Percentiles rank a stretch among this genome's conserved stretches.
Evolutionary conservation across 2,113 vertebrate genomes (phyloP).

Genomic region (Callipepla californica): DNA sequence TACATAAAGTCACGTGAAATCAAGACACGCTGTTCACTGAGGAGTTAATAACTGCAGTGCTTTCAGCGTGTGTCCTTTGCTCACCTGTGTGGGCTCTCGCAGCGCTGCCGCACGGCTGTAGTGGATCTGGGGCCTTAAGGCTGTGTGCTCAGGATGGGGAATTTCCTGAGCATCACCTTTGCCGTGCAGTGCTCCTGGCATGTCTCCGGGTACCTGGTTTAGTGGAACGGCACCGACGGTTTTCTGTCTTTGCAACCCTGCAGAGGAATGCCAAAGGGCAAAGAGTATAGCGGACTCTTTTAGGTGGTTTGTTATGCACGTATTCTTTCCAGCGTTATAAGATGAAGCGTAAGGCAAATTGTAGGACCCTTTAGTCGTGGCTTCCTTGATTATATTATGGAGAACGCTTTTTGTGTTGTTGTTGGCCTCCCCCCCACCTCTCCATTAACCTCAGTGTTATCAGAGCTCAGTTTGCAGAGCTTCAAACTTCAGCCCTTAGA

Average conservation of each 20-base stretch:
- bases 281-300: not conserved
- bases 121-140: not conserved
- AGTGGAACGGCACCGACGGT: not conserved
- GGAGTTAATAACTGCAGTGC: not conserved
- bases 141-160: not conserved
- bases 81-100: fast-evolving
- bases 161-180: not conserved
- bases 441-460: not conserved
- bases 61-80: not conserved
- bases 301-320: not conserved
- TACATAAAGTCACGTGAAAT: not conserved
- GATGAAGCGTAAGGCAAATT: not conserved
- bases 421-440: not conserved
- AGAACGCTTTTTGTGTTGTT: not conserved
- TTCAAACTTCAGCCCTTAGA: not conserved
- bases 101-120: too few relatives aligned
- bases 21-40: not conserved
- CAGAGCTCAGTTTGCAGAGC: not conserved
- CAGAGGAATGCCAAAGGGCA: not conserved
- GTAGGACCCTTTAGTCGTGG: not conserved
- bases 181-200: not conserved
- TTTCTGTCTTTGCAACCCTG: not conserved
- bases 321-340: not conserved
- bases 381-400: not conserved
- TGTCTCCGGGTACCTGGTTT: not conserved